Base-by-base conservation (phyloP, 2,113 vertebrate genomes). In the Phylloscopus whistleri region DNA sequence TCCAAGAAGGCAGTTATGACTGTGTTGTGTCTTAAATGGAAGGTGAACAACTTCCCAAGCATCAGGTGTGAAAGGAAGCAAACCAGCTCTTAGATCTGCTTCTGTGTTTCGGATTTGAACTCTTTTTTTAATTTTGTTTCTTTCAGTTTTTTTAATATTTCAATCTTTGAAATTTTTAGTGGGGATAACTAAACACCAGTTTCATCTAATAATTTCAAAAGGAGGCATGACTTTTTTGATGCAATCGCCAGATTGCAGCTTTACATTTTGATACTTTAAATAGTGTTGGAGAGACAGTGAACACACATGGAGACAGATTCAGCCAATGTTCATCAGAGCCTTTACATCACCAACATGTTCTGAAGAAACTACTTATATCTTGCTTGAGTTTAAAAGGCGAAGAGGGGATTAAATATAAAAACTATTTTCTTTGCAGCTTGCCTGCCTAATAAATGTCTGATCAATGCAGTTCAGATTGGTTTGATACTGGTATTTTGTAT, bases 1-100 rank as follows among this genome's bases (percentile, higher is more conserved):
- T 98, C 43, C 99, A 99, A 53, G 99, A 99, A 87, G 98, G 98
- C 35, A 96, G 98, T 82, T 99, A 99, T 1, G 99, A 99, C 97
- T 99, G 99, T 96, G 97, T 97, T 70, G 97, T 99, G 94, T 99
- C 99, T 79, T 99, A 98, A 99, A 37, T 1, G 18, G 58, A 94
- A 84, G 51, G 14, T 12, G 24, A 90, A 80, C 67, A 73, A 96
- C 94, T 90, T 94, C 87, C 83, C 75, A 70, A 78, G 58, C 82
- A 87, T 94, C 96, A 95, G 93, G 83, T 85, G 84, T 93, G 81
- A 93, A 79, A 95, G 84, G 76, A 96, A 94, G 88, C 80, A 96
- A 91, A 97, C 90, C 94, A 95, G 94, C 93, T 94, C 75, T 86
- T 83, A 73, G 60, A 85, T 31, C 80, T 82, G 82, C 84, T 96